phyloP scores from a whole-genome alignment of 2,113 vertebrate genomes.

The Platichthys stellatus region DNA sequence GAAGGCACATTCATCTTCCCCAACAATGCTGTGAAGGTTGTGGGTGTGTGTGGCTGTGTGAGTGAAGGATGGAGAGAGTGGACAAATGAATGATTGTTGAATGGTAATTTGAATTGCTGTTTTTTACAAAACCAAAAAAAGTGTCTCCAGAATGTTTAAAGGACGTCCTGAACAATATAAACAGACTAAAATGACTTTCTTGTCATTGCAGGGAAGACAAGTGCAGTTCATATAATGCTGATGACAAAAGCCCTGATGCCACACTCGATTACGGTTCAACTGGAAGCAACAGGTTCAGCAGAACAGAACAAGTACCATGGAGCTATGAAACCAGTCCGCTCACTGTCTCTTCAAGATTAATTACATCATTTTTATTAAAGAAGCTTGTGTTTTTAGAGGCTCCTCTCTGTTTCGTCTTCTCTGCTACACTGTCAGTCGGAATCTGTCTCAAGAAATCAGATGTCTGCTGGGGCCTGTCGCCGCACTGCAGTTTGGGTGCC shows the following conservation, averaged over 20 bases:
- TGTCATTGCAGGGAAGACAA: not conserved
- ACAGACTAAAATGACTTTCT: not conserved
- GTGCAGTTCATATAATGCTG: not conserved
- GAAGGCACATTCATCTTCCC: conserved; percentile 19
- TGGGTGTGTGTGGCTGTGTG: not conserved
- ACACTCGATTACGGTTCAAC: not conserved
- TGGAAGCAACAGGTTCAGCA: not conserved
- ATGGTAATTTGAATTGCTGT: not conserved
- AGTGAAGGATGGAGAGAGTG: not conserved
- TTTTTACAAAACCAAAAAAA: not conserved
- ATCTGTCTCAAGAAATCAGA: not conserved
- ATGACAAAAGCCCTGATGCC: not conserved
- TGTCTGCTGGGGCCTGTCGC: too few relatives aligned
- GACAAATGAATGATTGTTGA: not conserved
- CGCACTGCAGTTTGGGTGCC: not conserved
- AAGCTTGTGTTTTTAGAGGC: not conserved
- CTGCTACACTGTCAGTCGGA: not conserved
- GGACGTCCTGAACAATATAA: not conserved
- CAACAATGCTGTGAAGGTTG: conserved; percentile 19
- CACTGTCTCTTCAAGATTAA: not conserved
- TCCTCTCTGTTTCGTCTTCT: not conserved
- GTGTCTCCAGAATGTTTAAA: not conserved
- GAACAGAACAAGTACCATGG: not conserved
- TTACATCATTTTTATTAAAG: not conserved
- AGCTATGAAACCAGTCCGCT: too few relatives aligned